Evolutionary conservation across 2,797 vertebrate species (phyloP).

Genomic region (Gymnodraco acuticeps): DNA sequence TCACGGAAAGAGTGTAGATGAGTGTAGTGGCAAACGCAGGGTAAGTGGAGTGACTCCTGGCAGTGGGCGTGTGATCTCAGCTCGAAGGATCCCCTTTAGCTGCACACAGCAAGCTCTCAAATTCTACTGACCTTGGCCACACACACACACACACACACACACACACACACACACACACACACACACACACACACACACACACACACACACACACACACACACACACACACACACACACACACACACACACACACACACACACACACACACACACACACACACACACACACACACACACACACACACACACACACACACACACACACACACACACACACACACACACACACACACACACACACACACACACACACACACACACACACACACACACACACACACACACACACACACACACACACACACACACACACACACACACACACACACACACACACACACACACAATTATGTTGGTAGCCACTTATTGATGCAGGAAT

Average conservation of each 20-base stretch:
- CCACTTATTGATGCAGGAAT: constrained; percentile 71
- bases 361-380: constrained; percentile 8
- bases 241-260: constrained; percentile 8
- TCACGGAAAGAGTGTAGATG: background rate
- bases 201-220: background rate
- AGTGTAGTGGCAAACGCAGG: background rate
- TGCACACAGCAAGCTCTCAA: constrained; percentile 31
- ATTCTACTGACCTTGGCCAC: constrained; percentile 35
- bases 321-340: constrained; percentile 9
- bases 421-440: background rate
- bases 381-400: constrained; percentile 9
- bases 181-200: background rate
- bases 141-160: constrained; percentile 9
- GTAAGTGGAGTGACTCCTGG: constrained; percentile 2
- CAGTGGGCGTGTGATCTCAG: background rate
- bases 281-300: constrained; percentile 20
- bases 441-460: constrained; percentile 19
- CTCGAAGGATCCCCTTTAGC: constrained; percentile 3
- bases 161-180: constrained; percentile 16
- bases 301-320: constrained; percentile 8
- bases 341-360: constrained; percentile 20
- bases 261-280: constrained; percentile 9
- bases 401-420: constrained; percentile 20
- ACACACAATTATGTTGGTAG: constrained; percentile 31
- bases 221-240: constrained; percentile 20